Conservation (phyloP, 2,113 vertebrate genomes). For the Crotalus viridis region DNA sequence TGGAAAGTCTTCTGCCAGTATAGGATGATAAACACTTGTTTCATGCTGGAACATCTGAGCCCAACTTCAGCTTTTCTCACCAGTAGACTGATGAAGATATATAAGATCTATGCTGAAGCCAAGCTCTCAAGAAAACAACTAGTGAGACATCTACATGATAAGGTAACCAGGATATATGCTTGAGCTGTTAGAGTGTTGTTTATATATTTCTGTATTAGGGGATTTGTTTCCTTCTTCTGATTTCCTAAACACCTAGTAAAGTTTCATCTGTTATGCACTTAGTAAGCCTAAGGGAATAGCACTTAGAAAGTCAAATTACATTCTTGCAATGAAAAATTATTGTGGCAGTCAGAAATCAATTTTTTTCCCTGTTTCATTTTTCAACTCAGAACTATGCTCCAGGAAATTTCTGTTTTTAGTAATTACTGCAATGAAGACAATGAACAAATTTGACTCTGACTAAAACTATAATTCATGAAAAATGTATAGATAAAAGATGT, state of each 20-base stretch:
- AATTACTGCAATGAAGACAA: constrained; percentile 52
- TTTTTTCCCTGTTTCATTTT: background rate
- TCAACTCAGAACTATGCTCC: constrained; percentile 2
- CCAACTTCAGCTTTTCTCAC: background rate
- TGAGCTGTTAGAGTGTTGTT: background rate
- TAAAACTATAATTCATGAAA: constrained; percentile 53
- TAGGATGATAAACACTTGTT: background rate
- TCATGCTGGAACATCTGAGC: background rate
- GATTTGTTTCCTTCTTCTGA: constrained; percentile 19
- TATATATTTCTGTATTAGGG: constrained; percentile 46
- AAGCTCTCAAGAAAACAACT: background rate
- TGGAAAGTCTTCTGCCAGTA: background rate
- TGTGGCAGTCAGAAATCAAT: constrained; percentile 45
- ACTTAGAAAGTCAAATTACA: constrained; percentile 34
- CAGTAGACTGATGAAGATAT: background rate
- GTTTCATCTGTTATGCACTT: constrained; percentile 43
- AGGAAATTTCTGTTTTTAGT: constrained; percentile 62
- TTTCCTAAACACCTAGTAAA: constrained; percentile 42
- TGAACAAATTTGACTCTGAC: constrained; percentile 43
- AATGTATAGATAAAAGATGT: constrained; percentile 48
- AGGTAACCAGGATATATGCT: background rate
- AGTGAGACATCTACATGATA: background rate
- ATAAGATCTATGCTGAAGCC: background rate
- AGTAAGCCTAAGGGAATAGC: constrained; percentile 50
- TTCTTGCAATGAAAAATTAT: constrained; percentile 40